Evolutionary conservation across 2,113 vertebrate species (phyloP).

Genomic region (Ceyx cyanopectus): DNA sequence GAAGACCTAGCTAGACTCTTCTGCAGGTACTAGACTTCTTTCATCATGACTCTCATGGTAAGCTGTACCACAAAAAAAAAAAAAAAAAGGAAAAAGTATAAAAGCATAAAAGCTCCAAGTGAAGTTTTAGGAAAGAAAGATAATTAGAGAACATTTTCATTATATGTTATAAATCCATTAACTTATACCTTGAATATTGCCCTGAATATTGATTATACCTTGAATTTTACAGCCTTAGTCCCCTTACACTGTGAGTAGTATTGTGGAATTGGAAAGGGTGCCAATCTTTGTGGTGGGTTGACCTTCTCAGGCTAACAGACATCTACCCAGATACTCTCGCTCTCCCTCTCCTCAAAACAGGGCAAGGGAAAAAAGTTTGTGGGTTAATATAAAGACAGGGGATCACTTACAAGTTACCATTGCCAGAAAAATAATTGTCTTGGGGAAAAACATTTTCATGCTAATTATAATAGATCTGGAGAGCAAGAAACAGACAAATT

Average conservation of each 20-base stretch:
- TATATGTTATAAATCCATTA: not conserved
- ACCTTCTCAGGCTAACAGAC: not conserved
- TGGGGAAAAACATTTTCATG: not conserved
- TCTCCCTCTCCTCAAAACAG: not conserved
- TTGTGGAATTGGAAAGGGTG: not conserved
- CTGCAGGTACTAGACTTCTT: not conserved
- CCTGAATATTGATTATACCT: not conserved
- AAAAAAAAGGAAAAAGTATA: no score
- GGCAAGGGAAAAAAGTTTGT: not conserved
- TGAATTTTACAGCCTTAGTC: not conserved
- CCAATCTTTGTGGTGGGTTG: not conserved
- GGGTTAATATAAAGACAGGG: not conserved
- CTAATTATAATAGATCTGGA: not conserved
- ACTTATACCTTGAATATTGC: not conserved
- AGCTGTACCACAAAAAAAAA: not conserved
- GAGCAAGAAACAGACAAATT: not conserved
- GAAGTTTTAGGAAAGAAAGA: not conserved
- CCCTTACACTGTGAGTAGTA: not conserved
- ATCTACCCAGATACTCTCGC: not conserved
- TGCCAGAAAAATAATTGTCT: not conserved
- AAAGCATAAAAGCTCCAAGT: not conserved
- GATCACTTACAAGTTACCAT: not conserved
- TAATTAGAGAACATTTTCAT: not conserved
- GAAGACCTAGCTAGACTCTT: not conserved
- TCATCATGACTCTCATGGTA: not conserved